These are phyloP conservation scores for Xiphophorus maculatus DNA, from an alignment of 2,113 vertebrate genomes.

Conservation along the genomic window DNA sequence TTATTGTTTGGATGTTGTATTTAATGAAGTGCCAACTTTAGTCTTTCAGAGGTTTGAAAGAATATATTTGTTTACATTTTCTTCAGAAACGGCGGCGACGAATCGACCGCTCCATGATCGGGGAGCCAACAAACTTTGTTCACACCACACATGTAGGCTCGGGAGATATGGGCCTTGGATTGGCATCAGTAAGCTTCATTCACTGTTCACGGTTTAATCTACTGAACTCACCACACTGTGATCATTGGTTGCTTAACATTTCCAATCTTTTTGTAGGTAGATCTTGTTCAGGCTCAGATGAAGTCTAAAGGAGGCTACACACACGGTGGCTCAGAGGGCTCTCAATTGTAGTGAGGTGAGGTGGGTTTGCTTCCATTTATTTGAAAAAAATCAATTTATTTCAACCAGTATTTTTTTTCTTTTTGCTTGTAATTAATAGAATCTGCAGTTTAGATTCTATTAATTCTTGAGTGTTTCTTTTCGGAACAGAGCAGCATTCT, in stretches of 20 bases:
- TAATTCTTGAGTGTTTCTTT: neutral
- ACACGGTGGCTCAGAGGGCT: constrained; percentile 78
- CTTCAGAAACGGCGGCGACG: constrained; percentile 85
- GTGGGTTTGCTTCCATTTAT: neutral
- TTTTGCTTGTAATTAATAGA: neutral
- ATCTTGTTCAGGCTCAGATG: constrained; percentile 87
- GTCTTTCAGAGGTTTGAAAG: neutral
- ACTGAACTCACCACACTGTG: accelerated
- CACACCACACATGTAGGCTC: constrained; percentile 91
- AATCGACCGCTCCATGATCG: constrained; percentile 91
- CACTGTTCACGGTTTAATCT: neutral
- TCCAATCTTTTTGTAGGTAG: constrained; percentile 68
- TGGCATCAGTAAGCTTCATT: constrained; percentile 78
- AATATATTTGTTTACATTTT: neutral
- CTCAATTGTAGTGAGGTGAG: constrained; percentile 78
- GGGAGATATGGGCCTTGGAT: constrained; percentile 82
- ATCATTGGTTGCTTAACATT: neutral
- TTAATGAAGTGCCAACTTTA: neutral
- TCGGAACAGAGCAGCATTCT: neutral
- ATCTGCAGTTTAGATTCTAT: neutral
- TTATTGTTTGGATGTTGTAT: too few species aligned
- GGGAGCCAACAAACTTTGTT: constrained; percentile 91
- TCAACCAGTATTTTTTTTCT: neutral
- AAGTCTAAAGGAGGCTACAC: constrained; percentile 89
- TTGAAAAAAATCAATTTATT: neutral